Evolutionary conservation across 2,113 vertebrate species (phyloP).

Genomic region (Ciconia boyciana): DNA sequence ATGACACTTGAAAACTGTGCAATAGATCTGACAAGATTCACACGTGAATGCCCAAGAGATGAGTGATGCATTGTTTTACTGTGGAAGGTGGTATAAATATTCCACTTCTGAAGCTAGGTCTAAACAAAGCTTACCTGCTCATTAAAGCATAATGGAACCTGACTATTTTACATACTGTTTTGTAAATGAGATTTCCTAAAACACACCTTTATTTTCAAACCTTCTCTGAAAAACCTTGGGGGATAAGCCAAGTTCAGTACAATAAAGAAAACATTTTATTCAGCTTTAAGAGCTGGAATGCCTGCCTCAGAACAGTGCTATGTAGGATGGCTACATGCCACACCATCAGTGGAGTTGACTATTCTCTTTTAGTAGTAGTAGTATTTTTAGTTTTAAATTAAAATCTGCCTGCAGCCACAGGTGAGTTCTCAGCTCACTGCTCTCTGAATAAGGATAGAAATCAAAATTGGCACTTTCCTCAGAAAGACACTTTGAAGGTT

Average conservation of each 20-base stretch:
- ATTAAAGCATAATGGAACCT: neutral
- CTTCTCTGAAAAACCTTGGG: neutral
- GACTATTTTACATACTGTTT: neutral
- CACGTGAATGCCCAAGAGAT: slow-evolving; percentile 24
- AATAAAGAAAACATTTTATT: neutral
- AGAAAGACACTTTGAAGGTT: neutral
- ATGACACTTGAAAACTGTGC: neutral
- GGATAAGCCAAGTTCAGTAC: neutral
- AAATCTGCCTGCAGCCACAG: slow-evolving; percentile 18
- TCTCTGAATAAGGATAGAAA: neutral
- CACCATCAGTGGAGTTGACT: neutral
- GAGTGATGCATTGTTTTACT: slow-evolving; percentile 1
- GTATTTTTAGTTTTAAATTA: slow-evolving; percentile 24
- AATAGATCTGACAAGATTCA: slow-evolving; percentile 25
- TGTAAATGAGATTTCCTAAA: slow-evolving; percentile 25
- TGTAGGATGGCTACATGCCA: neutral
- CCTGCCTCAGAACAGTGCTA: neutral
- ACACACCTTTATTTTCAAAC: slow-evolving; percentile 20
- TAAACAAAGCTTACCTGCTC: slow-evolving; percentile 9
- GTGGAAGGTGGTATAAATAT: slow-evolving; percentile 16
- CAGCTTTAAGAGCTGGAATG: neutral
- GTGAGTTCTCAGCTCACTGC: neutral
- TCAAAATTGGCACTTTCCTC: neutral
- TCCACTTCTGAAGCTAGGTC: neutral
- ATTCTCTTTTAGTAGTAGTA: neutral